Evolutionary conservation across 2,888 invertebrate species (phyloP).

Genomic region (Polydesmus complanatus): DNA sequence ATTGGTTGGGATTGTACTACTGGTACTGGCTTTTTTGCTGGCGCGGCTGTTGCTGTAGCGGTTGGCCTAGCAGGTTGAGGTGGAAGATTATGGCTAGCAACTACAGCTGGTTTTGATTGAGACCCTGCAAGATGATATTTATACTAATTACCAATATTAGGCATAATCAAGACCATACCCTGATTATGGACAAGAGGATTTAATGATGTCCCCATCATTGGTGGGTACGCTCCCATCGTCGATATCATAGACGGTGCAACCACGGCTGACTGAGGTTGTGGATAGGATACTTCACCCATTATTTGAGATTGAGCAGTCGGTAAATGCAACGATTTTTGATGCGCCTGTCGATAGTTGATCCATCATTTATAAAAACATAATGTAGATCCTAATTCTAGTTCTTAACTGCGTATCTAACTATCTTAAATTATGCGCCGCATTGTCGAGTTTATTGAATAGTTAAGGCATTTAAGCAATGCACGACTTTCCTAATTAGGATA

Average conservation of each 20-base stretch:
- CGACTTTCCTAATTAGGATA: too few species aligned
- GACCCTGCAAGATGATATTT: neutral
- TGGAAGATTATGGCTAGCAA: slow-evolving; percentile 24
- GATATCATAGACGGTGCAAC: neutral
- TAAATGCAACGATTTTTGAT: neutral
- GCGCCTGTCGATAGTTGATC: neutral
- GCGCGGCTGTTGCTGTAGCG: slow-evolving; percentile 23
- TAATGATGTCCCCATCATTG: neutral
- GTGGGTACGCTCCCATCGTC: neutral
- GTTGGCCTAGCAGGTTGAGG: slow-evolving; percentile 23
- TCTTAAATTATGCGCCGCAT: too few species aligned
- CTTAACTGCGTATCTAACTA: too few species aligned
- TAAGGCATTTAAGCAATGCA: too few species aligned
- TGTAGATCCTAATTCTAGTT: too few species aligned
- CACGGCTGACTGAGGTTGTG: neutral
- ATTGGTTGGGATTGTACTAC: neutral
- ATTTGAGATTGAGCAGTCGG: neutral
- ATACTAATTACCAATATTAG: neutral
- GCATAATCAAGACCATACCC: neutral
- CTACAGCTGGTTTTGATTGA: slow-evolving; percentile 18
- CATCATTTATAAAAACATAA: neutral
- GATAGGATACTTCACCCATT: neutral
- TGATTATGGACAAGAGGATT: neutral
- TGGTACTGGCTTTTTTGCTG: slow-evolving; percentile 20
- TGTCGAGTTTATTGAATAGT: too few species aligned